Percentiles rank a stretch among this genome's conserved stretches.
Conservation (phyloP, 2,113 vertebrate species). For the Callorhinus ursinus region DNA sequence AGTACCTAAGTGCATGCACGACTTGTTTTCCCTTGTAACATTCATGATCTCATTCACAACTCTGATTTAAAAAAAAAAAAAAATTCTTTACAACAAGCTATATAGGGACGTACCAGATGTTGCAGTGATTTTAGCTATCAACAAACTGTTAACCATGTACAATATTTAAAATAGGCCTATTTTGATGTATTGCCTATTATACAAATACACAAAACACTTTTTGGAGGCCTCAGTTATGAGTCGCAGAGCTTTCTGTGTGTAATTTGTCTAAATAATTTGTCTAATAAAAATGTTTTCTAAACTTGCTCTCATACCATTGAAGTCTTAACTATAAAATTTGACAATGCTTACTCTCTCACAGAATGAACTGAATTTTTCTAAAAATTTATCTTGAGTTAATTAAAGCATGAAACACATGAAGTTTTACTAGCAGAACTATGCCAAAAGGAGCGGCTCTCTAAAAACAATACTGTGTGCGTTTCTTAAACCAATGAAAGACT, state of each 20-base stretch:
- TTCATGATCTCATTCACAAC: conserved; percentile 94
- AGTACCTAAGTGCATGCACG: conserved; percentile 97
- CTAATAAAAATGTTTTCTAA: conserved; percentile 99
- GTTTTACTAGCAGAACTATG: not conserved
- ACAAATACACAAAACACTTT: conserved; percentile 96
- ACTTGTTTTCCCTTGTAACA: conserved; percentile 96
- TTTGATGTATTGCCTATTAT: conserved; percentile 99
- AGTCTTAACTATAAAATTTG: conserved; percentile 65
- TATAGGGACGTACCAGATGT: conserved; percentile 93
- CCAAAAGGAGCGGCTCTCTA: not conserved
- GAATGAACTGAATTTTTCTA: conserved; percentile 18
- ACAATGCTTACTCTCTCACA: conserved; percentile 36
- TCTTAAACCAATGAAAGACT: not conserved
- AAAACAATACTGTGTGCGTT: not conserved
- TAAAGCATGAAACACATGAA: conserved; percentile 19
- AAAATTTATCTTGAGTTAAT: conserved; percentile 38
- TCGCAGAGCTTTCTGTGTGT: conserved; percentile 99
- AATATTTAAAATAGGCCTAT: conserved; percentile 99
- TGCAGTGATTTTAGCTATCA: conserved; percentile 94
- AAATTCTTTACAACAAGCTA: conserved; percentile 84
- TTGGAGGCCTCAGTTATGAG: conserved; percentile 99
- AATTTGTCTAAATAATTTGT: conserved; percentile 99
- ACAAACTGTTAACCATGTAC: conserved; percentile 94
- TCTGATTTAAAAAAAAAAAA: conserved; percentile 79
- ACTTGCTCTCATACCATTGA: conserved; percentile 85